Base-by-base conservation (phyloP, 2,797 vertebrate species). In the Falco biarmicus region DNA sequence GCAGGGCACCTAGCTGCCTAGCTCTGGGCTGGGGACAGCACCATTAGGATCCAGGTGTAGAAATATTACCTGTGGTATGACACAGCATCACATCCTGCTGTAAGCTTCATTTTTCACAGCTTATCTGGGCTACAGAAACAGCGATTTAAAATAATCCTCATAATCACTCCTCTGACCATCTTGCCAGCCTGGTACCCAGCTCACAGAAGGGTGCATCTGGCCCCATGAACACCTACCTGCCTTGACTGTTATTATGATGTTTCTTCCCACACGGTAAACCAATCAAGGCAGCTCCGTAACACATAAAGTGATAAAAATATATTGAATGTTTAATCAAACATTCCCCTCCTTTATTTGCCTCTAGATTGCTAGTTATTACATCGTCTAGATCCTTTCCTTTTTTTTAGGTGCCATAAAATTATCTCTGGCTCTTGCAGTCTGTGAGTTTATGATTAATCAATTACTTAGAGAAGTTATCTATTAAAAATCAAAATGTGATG, bases 401-500 rank as follows among this genome's bases (percentile, higher is more conserved):
- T 88, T 89, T 90, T 66, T 9, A 90, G 64, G 47, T 83, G 92
- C 54, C 61, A 69, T 95, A 96, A 95, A 95, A 97, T 97, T 87
- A 77, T 78, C 87, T 74, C 94, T 84, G 69, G 57, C 69, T 95
- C 89, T 89, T 86, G 87, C 94, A 92, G 93, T 73, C 90, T 73
- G 59, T 17, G 82, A 96, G 93, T 97, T 97, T 96, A 97, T 97
- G 96, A 97, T 96, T 96, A 96, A 97, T 97, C 96, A 97, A 97
- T 97, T 95, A 96, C 94, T 96, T 78, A 61, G 90, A 95, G 93
- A 54, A 95, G 82, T 92, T 94, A 95, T 87, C 96, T 95, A 84
- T 94, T 96, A 97, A 96, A 96, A 96, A 95, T 92, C 95, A 94
- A 80, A 86, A 77, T 0, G 65, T 73, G 91, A 45, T 11, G 20